phyloP scores from a whole-genome alignment of 1,140 invertebrate genomes.

The Zaprionus ornatus region DNA sequence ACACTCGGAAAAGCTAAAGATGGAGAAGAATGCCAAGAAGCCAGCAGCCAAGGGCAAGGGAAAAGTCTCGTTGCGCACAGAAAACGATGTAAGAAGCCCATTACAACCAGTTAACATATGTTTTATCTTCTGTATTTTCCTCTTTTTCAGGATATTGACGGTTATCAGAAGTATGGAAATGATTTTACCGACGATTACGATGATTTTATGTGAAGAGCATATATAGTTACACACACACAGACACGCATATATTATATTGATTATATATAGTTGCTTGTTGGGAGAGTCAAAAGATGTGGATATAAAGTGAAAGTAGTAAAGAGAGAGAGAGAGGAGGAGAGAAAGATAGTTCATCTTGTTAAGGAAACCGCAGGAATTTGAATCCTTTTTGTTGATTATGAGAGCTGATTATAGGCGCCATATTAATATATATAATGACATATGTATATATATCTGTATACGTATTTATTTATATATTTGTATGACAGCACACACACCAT shows the following conservation, averaged over 20 bases:
- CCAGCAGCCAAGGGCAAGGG: constrained; percentile 90
- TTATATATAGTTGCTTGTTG: constrained; percentile 74
- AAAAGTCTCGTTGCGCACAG: constrained; percentile 91
- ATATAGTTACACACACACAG: constrained; percentile 36
- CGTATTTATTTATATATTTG: constrained; percentile 46
- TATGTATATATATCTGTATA: constrained; percentile 46
- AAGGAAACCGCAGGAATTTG: constrained; percentile 72
- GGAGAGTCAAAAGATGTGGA: constrained; percentile 13
- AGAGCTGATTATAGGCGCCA: constrained; percentile 46
- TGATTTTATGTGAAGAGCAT: constrained; percentile 87
- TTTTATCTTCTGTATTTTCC: not conserved
- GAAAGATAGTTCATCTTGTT: constrained; percentile 69
- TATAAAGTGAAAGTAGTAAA: not conserved
- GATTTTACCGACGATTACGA: constrained; percentile 87
- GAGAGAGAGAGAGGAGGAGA: not conserved
- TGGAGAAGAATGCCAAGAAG: constrained; percentile 91
- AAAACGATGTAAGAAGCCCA: constrained; percentile 87
- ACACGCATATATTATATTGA: constrained; percentile 39
- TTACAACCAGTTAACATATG: too few species aligned
- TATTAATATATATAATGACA: constrained; percentile 58
- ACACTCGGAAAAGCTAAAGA: constrained; percentile 92
- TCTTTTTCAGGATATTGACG: constrained; percentile 84
- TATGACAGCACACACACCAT: constrained; percentile 47
- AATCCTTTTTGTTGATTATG: constrained; percentile 74
- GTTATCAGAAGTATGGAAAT: constrained; percentile 83